Evolutionary conservation across 2,797 vertebrate species (phyloP), one percentile per base, ranked within the genome.

Genomic region (Sphenodon punctatus): DNA sequence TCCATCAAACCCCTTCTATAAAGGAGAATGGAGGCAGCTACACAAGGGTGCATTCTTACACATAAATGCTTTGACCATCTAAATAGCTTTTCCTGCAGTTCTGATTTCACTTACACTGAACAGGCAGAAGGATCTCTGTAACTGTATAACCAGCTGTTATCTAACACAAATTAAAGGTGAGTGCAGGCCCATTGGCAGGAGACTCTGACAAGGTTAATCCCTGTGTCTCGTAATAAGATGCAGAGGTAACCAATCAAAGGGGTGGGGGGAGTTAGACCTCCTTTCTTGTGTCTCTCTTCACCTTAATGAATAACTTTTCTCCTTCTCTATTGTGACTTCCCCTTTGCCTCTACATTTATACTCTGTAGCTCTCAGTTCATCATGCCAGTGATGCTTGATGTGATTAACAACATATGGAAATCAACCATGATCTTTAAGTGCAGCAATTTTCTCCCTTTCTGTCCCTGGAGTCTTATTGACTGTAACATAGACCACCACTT

Each of bases 321-420:
- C 30, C 6, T 53, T 78, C 38, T 66, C 7, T 32, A 55, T 27
- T 1, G 4, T 81, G 67, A 45, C 58, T 4, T 84, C 68, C 27
- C 77, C 42, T 70, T 78, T 87, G 75, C 64, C 87, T 66, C 59
- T 32, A 6, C 25, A 10, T 67, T 55, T 71, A 48, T 46, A 70
- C 70, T 16, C 5, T 48, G 56, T 67, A 84, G 32, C 41, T 79
- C 84, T 88, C 84, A 64, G 38, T 49, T 64, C 66, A 23, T 49
- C 0, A 0, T 0, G 32, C 59, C 58, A 43, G 60, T 76, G 87
- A 81, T 90, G 66, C 55, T 25, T 63, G 70, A 87, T 88, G 77
- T 8, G 27, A 75, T 81, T 85, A 76, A 76, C 42, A 85, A 30
- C 67, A 58, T 49, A 53, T 77, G 87, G 90, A 92, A 89, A 93